A percentile compares a stretch with the other conserved stretches of the same genome.
phyloP scores from a whole-genome alignment of 1,140 invertebrate species.

The Eupeodes corollae region DNA sequence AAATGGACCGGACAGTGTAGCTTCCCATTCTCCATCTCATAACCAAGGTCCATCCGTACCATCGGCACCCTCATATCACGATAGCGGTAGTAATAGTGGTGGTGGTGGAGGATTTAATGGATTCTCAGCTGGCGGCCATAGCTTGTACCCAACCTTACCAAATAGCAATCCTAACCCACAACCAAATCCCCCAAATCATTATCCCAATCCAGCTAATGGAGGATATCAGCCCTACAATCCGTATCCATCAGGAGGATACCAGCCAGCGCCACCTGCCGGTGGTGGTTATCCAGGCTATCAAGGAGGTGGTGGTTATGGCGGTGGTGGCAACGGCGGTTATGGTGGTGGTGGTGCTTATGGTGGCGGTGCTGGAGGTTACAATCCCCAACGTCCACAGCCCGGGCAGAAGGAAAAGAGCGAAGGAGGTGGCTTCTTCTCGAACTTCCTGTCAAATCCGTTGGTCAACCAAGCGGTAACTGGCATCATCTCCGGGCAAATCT shows the following conservation, averaged over 20 bases:
- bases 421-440: slow-evolving; percentile 31
- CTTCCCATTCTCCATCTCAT: too few species aligned
- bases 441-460: slow-evolving; percentile 32
- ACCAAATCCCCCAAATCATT: background rate
- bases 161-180: slow-evolving; percentile 5
- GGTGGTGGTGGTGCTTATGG: too few species aligned
- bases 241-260: slow-evolving; percentile 20
- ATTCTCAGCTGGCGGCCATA: slow-evolving; percentile 33
- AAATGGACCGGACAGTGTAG: too few species aligned
- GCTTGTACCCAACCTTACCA: slow-evolving; percentile 30
- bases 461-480: slow-evolving; percentile 33
- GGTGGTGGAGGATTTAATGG: slow-evolving; percentile 27
- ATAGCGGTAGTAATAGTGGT: slow-evolving; percentile 9
- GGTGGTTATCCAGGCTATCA: slow-evolving; percentile 10
- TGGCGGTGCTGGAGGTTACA: slow-evolving; percentile 4
- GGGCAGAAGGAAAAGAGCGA: slow-evolving; percentile 34
- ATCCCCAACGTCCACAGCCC: slow-evolving; percentile 11
- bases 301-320: background rate
- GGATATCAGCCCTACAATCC: slow-evolving; percentile 18
- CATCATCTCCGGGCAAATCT: slow-evolving; percentile 34
- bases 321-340: slow-evolving; percentile 6
- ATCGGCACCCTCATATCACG: background rate
- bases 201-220: background rate
- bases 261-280: slow-evolving; percentile 8
- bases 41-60: background rate